A percentile compares a stretch with the other conserved stretches of the same genome.
Evolutionary conservation across 1,140 invertebrate species (phyloP).

Genomic region (Phthorimaea operculella): DNA sequence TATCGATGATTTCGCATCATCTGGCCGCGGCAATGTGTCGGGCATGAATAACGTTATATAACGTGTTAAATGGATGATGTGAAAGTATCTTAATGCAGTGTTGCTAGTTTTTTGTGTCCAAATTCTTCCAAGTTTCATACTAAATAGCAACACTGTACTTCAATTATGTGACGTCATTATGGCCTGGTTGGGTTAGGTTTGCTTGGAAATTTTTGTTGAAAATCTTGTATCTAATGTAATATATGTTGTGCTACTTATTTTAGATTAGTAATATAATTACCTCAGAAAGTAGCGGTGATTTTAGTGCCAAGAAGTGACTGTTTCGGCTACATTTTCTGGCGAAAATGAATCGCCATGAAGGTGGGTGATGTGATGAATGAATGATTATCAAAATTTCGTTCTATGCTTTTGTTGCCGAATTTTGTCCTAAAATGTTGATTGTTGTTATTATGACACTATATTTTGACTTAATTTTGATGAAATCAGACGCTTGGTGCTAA

Average conservation of each 20-base stretch:
- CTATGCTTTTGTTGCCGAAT: slow-evolving; percentile 59
- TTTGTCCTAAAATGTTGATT: slow-evolving; percentile 30
- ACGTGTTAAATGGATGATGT: too few species aligned
- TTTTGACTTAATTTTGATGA: slow-evolving; percentile 5
- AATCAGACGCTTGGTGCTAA: neutral
- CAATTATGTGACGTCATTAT: slow-evolving; percentile 74
- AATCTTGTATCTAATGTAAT: slow-evolving; percentile 72
- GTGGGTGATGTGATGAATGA: slow-evolving; percentile 67
- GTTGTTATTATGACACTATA: slow-evolving; percentile 11
- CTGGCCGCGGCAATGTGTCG: too few species aligned
- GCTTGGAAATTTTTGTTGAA: slow-evolving; percentile 74
- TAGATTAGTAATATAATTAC: slow-evolving; percentile 65
- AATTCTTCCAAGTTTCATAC: too few species aligned
- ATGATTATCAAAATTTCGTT: slow-evolving; percentile 68
- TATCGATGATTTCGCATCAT: too few species aligned
- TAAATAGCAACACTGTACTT: slow-evolving; percentile 15
- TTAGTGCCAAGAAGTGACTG: slow-evolving; percentile 58
- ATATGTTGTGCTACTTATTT: slow-evolving; percentile 70
- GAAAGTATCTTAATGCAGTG: too few species aligned
- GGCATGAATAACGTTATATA: too few species aligned
- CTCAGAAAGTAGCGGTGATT: slow-evolving; percentile 54
- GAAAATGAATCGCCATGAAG: slow-evolving; percentile 87
- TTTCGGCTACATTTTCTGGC: slow-evolving; percentile 67
- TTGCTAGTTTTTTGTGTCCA: too few species aligned
- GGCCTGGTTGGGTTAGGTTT: slow-evolving; percentile 80